Base-by-base conservation (phyloP, 1,140 invertebrate species). In the Drosophila lini region DNA sequence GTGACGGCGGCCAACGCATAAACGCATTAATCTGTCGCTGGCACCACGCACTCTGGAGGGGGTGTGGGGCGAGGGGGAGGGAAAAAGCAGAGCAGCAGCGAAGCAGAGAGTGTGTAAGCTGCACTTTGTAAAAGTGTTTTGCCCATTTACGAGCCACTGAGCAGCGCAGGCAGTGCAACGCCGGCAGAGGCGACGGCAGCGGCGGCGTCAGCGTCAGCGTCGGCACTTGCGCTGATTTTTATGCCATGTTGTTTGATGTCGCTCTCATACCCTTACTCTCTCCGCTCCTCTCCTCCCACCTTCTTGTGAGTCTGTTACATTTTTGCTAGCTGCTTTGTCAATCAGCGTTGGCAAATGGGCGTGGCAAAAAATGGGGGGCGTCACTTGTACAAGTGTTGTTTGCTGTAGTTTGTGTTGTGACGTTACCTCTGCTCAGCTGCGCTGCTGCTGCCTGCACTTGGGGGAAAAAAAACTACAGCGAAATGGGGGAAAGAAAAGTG, bases 121-220 rank as follows among this genome's bases (percentile, higher is more conserved):
- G 83, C 83, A 86, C 83, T 88, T 86, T 86, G 80, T 88, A 80
- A 82, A 88, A 88, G 83, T 86, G 83, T 86, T 86, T 86, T 86
- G 83, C 79, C 83, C 83, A 88, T 86, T 86, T 86, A 88, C 83
- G 80, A 86, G 67, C 71, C 83, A 86, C 71, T 78, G 80, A 77
- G 62, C 83, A 68, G 31, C 63, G 64, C 52, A 68, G 19, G 62
- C 62, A 65, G 19, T 61, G 61, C 42, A 47, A n/a, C 55, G 71
- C 16, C 40, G 64, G 57, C 80, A 56, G 69, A 40, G 56, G 31
- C 62, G 45, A 38, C 58, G n/a, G 45, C 25, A 31, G 5, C 59
- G 42, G 34, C 48, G 10, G 45, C 59, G 16, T 9, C 22, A 11
- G 1, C 53, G 25, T n/a, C 11, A 7, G 55, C 64, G 68, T 59